Evolutionary conservation across 2,113 vertebrate species (phyloP), one percentile per base, ranked within the genome.

Genomic region (Fulica atra): DNA sequence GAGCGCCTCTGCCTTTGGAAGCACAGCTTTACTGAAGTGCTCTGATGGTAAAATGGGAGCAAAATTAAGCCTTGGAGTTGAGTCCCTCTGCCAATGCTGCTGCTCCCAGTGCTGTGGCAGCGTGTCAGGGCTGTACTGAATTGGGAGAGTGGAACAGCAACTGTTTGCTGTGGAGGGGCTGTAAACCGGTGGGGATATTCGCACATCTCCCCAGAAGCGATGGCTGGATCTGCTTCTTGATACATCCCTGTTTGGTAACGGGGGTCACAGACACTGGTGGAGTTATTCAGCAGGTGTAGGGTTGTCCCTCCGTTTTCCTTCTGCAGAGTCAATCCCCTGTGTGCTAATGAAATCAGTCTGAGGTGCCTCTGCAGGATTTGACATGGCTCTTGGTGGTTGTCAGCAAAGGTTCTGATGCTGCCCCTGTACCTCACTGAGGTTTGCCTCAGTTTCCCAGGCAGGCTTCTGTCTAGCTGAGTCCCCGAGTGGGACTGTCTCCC

Each of bases 61-160:
- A 51, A 65, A 94, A 65, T n/a, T 42, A 16, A 42, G 25, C 61
- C 61, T 33, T 2, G 0, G 11, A 44, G 33, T 64, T 48, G 60
- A 21, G 24, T 50, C 35, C 13, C 11, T 35, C 35, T 0, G 1
- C 8, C 4, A 31, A 0, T 0, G 0, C 26, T 0, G 3, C 51
- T 21, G 29, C 24, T 74, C 81, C 38, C 24, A 2, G 53, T 25
- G 38, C 84, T 61, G 78, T 26, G 21, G 24, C 54, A 25, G 0
- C 35, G 11, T 46, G 60, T 50, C 46, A 20, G 63, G 60, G 31
- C 33, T n/a, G 10, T 46, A 23, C 15, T 0, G 13, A 2, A 7
- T n/a, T 2, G 1, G 59, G 84, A 33, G 70, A 44, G 63, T 24
- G 33, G n/a, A 6, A 69, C 40, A 21, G 76, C 40, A 57, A 40